Evolutionary conservation across 2,888 invertebrate genomes (phyloP).

Genomic region (Drosophila multiciliata): DNA sequence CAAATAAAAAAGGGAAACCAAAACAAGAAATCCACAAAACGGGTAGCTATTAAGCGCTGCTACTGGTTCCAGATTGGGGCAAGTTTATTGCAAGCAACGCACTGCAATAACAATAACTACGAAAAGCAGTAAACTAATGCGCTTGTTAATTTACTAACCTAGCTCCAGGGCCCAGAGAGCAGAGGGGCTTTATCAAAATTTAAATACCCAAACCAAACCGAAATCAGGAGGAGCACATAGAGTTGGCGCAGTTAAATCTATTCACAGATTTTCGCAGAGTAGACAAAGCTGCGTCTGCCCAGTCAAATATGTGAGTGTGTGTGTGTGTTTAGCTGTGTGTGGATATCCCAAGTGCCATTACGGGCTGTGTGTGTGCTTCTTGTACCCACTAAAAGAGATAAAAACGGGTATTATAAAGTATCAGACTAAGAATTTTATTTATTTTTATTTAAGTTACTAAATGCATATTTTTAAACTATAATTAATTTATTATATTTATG

Average conservation of each 20-base stretch:
- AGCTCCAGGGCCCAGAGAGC: constrained; percentile 7
- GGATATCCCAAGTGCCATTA: constrained; percentile 46
- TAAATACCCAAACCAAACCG: constrained; percentile 46
- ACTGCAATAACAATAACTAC: constrained; percentile 62
- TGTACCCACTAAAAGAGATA: background rate
- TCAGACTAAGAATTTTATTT: background rate
- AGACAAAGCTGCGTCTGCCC: constrained; percentile 12
- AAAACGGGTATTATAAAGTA: background rate
- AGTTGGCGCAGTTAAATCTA: constrained; percentile 40
- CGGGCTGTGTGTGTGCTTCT: constrained; percentile 27
- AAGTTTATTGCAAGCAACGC: constrained; percentile 56
- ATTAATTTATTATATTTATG: background rate
- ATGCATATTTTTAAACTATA: background rate
- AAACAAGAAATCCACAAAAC: constrained; percentile 1
- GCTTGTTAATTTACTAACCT: constrained; percentile 46
- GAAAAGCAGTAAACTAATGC: constrained; percentile 58
- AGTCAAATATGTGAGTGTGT: constrained; percentile 37
- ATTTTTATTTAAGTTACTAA: background rate
- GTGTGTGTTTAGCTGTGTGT: constrained; percentile 5
- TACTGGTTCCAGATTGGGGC: constrained; percentile 50
- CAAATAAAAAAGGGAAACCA: constrained; percentile 43
- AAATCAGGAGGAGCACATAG: background rate
- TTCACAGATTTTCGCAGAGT: constrained; percentile 21
- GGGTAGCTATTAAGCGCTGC: constrained; percentile 43
- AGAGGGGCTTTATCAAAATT: constrained; percentile 40